Evolutionary conservation across 2,797 vertebrate genomes (phyloP), one percentile per base, ranked within the genome.

Genomic region (Coranthus polyacanthus): DNA sequence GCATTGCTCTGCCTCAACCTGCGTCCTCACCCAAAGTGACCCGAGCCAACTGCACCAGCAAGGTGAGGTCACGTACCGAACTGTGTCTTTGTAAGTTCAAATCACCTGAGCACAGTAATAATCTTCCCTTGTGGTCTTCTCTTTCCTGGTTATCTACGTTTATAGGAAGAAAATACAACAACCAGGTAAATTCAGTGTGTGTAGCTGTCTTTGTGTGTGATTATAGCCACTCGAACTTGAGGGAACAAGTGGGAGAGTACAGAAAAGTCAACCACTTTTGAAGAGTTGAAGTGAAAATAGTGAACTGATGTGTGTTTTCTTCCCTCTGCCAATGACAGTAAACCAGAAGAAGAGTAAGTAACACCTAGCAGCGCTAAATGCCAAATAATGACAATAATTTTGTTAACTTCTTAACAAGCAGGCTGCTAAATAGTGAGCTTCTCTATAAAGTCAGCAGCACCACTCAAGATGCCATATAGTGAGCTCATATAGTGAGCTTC

Each of bases 271-370:
- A 32, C 7, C 29, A 26, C 29, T 32, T n/a, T n/a, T n/a, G n/a
- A n/a, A n/a, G 29, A 32, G 7, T 10, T 32, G 10, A 32, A 32
- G 29, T 32, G 6, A 54, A 24, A 24, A 3, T 29, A 17, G 3
- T 20, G 20, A 20, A 16, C n/a, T 68, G 32, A 78, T 49, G 12
- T 68, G 11, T 82, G 44, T 75, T 68, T 20, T 42, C 18, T 46
- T 46, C 26, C 17, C 44, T 15, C 64, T 51, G 15, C 71, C 73
- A 64, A 78, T 49, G 11, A 65, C 88, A 92, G 89, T 84, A 88
- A 85, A 65, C 65, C 86, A 15, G 83, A 75, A 18, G 82, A 90
- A 18, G 82, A 91, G 92, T 93, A 60, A 94, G 93, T 93, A 89
- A 10, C 29, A 32, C 8, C 29, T 9, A 10, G 29, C 8, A 47